A percentile compares a stretch with the other conserved stretches of the same genome.
Conservation (phyloP, 2,888 invertebrate genomes). For the Agrochola lota region DNA sequence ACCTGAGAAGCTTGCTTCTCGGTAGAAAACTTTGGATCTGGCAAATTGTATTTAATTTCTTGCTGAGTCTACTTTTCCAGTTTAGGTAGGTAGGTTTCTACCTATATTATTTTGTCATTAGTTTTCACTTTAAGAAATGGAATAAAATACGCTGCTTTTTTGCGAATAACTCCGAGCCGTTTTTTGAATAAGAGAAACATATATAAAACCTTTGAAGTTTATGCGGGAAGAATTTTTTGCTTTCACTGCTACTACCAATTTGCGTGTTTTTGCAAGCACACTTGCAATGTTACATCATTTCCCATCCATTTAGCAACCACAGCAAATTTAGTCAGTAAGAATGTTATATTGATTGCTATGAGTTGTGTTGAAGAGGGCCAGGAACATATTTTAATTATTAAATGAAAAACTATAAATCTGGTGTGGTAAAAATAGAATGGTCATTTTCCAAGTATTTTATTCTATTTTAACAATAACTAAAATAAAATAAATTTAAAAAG, state of each 20-base stretch:
- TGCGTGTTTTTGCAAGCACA: neutral
- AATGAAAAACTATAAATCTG: neutral
- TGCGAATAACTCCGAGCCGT: neutral
- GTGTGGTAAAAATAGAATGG: neutral
- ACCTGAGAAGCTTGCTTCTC: conserved; percentile 28
- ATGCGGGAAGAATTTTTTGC: neutral
- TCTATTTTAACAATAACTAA: neutral
- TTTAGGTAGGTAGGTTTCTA: neutral
- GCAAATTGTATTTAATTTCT: conserved; percentile 8
- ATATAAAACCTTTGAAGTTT: neutral
- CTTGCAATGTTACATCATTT: no score
- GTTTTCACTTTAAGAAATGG: neutral
- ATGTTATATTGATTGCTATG: neutral
- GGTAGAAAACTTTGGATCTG: neutral
- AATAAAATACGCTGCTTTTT: neutral
- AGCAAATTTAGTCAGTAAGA: neutral
- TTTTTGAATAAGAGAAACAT: neutral
- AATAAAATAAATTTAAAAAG: neutral
- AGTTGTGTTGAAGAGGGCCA: neutral
- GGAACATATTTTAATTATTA: neutral
- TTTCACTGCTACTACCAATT: neutral
- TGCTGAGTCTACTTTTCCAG: neutral
- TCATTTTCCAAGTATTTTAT: neutral
- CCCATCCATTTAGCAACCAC: neutral
- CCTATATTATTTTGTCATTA: neutral